Percentiles rank a stretch among this genome's conserved stretches.
These are phyloP conservation scores for Noctilio leporinus DNA, from an alignment of 2,113 vertebrate species.

Conservation along the genomic window DNA sequence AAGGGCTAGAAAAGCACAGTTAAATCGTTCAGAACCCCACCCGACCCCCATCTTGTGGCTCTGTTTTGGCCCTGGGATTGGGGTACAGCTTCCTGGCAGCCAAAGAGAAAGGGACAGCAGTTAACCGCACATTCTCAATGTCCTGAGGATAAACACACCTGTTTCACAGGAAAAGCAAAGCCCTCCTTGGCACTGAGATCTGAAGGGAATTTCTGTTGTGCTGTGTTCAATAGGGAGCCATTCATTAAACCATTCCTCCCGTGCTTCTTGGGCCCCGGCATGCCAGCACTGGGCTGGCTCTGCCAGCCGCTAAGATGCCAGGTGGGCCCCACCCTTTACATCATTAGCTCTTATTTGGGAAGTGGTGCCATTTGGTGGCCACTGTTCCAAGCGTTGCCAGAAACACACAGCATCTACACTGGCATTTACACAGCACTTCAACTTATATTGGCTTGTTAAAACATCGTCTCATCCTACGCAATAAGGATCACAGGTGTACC, in stretches of 20 bases:
- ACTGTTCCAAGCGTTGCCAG: not conserved
- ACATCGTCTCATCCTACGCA: not conserved
- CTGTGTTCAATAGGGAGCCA: not conserved
- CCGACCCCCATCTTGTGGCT: too few relatives aligned
- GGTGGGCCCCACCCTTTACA: not conserved
- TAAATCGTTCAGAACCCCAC: not conserved
- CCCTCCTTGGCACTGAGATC: not conserved
- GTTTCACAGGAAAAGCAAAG: not conserved
- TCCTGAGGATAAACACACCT: not conserved
- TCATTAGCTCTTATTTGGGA: not conserved
- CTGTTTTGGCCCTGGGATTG: not conserved
- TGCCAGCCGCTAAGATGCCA: not conserved
- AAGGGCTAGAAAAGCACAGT: not conserved
- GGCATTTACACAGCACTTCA: not conserved
- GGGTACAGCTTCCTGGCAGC: not conserved
- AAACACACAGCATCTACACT: not conserved
- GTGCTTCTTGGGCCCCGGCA: accelerated
- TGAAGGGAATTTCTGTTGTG: not conserved
- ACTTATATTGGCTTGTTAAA: not conserved
- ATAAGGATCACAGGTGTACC: not conserved
- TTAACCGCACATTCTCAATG: not conserved
- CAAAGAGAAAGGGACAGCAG: not conserved
- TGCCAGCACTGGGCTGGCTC: not conserved
- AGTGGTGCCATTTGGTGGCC: not conserved
- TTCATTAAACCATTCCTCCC: not conserved